Evolutionary conservation across 2,888 invertebrate species (phyloP).

Genomic region (Endomychus coccineus): DNA sequence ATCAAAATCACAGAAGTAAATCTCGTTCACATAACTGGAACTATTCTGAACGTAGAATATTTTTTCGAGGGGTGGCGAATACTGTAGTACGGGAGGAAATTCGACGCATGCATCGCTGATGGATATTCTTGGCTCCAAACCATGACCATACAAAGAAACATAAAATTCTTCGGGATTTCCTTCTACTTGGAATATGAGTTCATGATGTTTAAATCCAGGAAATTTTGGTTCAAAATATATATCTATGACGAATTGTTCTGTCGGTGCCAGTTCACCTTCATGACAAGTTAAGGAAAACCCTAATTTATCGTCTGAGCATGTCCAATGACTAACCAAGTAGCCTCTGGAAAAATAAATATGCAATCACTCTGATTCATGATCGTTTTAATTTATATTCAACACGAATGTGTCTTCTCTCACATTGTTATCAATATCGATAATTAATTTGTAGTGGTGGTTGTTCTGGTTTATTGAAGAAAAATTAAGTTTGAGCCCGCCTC

Average conservation of each 20-base stretch:
- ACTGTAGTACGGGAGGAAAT: constrained; percentile 59
- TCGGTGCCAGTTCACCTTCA: constrained; percentile 47
- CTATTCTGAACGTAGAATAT: constrained; percentile 56
- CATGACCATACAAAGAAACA: constrained; percentile 48
- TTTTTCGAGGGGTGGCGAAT: constrained; percentile 51
- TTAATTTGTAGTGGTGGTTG: too few relatives aligned
- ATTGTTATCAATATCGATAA: too few relatives aligned
- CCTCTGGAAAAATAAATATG: constrained; percentile 44
- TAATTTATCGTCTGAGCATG: constrained; percentile 42
- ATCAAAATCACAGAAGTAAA: constrained; percentile 62
- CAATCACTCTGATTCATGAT: too few relatives aligned
- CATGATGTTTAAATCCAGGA: constrained; percentile 40
- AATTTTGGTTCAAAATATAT: constrained; percentile 52
- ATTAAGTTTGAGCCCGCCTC: too few relatives aligned
- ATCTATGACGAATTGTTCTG: constrained; percentile 47
- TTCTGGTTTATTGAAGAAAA: too few relatives aligned
- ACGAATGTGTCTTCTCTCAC: too few relatives aligned
- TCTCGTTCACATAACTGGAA: constrained; percentile 58
- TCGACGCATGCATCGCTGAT: constrained; percentile 47
- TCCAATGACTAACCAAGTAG: constrained; percentile 51
- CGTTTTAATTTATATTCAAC: too few relatives aligned
- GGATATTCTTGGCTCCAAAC: constrained; percentile 48
- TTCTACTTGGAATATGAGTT: constrained; percentile 42
- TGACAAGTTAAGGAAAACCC: constrained; percentile 35
- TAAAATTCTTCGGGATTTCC: constrained; percentile 47